phyloP scores from a whole-genome alignment of 1,140 invertebrate genomes.

The Thalassaphorura encarpata region DNA sequence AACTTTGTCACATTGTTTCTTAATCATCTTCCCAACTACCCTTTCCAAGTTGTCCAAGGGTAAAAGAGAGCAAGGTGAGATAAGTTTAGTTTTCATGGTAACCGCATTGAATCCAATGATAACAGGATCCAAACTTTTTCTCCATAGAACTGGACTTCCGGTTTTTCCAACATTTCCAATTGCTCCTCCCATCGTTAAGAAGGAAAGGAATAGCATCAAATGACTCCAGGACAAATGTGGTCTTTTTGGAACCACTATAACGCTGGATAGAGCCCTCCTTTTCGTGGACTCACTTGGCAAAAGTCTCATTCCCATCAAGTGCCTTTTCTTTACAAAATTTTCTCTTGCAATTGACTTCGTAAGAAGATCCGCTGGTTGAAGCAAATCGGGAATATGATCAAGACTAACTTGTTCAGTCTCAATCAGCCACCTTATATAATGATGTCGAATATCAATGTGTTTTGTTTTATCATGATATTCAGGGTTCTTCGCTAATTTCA shows the following conservation, averaged over 20 bases:
- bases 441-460: slow-evolving; percentile 38
- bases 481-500: slow-evolving; percentile 36
- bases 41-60: not conserved
- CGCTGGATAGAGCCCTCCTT: not conserved
- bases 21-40: not conserved
- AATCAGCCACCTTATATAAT: slow-evolving; percentile 31
- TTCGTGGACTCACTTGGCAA: not conserved
- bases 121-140: slow-evolving; percentile 1
- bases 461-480: slow-evolving; percentile 36
- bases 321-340: slow-evolving; percentile 1
- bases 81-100: slow-evolving; percentile 3
- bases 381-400: slow-evolving; percentile 12
- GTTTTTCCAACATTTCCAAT: not conserved
- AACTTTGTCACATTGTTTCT: not conserved
- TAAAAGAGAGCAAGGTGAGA: slow-evolving; percentile 14
- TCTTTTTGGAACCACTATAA: not conserved
- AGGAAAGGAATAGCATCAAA: not conserved
- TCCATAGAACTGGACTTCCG: slow-evolving; percentile 9
- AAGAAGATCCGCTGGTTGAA: slow-evolving; percentile 27
- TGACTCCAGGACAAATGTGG: not conserved
- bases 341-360: slow-evolving; percentile 20
- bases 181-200: not conserved
- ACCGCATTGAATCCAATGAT: slow-evolving; percentile 6
- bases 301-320: slow-evolving; percentile 4
- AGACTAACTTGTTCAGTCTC: slow-evolving; percentile 12